Percentiles rank a stretch among this genome's conserved stretches.
Evolutionary conservation across 2,113 vertebrate species (phyloP).

Genomic region (Oreotrochilus melanogaster): DNA sequence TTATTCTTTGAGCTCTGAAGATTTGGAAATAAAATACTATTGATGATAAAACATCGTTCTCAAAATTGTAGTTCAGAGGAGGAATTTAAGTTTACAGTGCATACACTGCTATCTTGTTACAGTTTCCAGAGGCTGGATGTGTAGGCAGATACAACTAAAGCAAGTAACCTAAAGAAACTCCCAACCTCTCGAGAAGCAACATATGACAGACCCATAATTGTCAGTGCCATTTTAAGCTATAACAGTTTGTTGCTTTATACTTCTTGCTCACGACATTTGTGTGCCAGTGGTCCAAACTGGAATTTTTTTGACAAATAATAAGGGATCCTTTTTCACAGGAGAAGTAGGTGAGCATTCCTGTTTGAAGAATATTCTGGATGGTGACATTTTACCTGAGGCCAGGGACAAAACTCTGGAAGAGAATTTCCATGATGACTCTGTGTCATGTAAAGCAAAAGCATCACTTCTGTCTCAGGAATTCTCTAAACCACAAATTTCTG

Average conservation of each 20-base stretch:
- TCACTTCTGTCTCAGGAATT: not conserved
- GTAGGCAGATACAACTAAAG: not conserved
- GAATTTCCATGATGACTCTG: not conserved
- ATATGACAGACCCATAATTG: not conserved
- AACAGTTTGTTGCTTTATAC: not conserved
- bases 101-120: not conserved
- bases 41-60: conserved; percentile 21
- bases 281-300: not conserved
- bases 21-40: not conserved
- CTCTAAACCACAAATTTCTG: not conserved
- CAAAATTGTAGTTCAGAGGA: not conserved
- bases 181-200: not conserved
- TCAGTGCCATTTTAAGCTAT: not conserved
- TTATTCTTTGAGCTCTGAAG: not conserved
- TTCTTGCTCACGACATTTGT: not conserved
- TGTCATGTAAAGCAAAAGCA: not conserved
- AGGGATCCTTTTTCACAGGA: not conserved
- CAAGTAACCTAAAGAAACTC: not conserved
- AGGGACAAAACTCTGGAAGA: not conserved
- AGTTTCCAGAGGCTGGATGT: not conserved
- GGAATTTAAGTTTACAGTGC: not conserved
- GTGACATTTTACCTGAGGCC: not conserved
- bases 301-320: not conserved
- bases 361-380: not conserved
- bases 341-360: not conserved